These are phyloP conservation scores for Baronia brevicornis DNA, from an alignment of 2,888 invertebrate genomes.

Conservation along the genomic window DNA sequence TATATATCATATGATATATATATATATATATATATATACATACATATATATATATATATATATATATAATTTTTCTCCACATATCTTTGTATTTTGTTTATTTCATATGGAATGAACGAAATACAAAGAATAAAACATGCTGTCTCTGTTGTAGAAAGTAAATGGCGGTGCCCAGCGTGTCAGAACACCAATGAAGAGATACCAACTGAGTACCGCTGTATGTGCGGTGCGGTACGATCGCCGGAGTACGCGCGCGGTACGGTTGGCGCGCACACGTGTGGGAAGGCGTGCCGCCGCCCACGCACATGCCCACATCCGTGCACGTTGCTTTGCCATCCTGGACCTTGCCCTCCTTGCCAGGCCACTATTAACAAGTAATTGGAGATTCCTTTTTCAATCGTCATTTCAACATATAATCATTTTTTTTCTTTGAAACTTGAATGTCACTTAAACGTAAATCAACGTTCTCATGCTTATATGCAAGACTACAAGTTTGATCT, in stretches of 20 bases:
- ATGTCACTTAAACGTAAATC: too few species aligned
- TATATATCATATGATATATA: too few species aligned
- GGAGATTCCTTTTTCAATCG: background rate
- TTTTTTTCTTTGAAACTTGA: too few species aligned
- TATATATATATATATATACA: too few species aligned
- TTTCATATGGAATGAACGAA: background rate
- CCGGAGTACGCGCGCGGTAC: slow-evolving; percentile 82
- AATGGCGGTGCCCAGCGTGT: slow-evolving; percentile 98
- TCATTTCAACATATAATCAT: too few species aligned
- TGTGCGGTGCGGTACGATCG: slow-evolving; percentile 87
- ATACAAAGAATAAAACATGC: background rate
- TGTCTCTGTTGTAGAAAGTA: slow-evolving; percentile 68
- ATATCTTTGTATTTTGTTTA: slow-evolving; percentile 1
- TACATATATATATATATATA: too few species aligned
- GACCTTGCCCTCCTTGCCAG: slow-evolving; percentile 93
- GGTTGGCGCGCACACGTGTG: slow-evolving; percentile 92
- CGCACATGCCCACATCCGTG: slow-evolving; percentile 80
- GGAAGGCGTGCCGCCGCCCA: slow-evolving; percentile 85
- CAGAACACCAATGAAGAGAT: slow-evolving; percentile 85
- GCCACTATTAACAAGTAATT: slow-evolving; percentile 79
- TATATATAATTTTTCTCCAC: too few species aligned
- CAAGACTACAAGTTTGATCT: too few species aligned
- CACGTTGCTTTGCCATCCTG: slow-evolving; percentile 92
- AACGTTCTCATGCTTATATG: too few species aligned
- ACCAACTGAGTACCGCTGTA: slow-evolving; percentile 90